Base-by-base conservation (phyloP, 2,888 invertebrate genomes). In the Trissoscelio sp. region DNA sequence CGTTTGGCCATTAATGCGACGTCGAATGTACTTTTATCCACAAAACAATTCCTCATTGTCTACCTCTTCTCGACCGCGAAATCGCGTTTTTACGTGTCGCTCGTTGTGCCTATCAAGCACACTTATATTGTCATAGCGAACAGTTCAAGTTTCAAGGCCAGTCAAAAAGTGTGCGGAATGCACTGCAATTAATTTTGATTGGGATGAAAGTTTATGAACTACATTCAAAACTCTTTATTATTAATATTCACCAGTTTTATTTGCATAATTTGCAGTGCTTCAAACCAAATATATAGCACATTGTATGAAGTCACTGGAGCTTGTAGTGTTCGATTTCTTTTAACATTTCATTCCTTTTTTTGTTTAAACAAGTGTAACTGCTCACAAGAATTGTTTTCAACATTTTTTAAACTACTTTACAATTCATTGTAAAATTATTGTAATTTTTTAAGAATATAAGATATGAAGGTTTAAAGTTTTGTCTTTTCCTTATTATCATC, bases 41-140 rank as follows among this genome's bases (percentile, higher is more conserved):
- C 64, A 69, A 79, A 75, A 80, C 57, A 80, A 75, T 80, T 51
- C 80, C 22, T 69, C 64, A 80, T 74, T 75, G 69, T 80, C 70
- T 74, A 16, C 39, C 42, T 55, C 80, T 62, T 69, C 69, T 79
- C 74, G 69, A 79, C 55, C 74, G 79, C 67, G 51, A 79, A 79
- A 74, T 79, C 69, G 55, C 34, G 57, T 79, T 74, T 74, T 79
- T 69, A 57, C 46, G 44, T 55, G 46, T 12, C 44, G 6, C 44
- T 70, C 46, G 42, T 64, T 48, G 64, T 39, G 46, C 39, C 44
- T 79, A 72, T 58, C 39, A 53, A 53, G 58, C 42, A 67, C 55
- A 55, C 55, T 53, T 69, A n/a, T n/a, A 51, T 75, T 74, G 37
- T 60, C 60, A 34, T 69, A 34, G 18, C 34, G 58, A 37, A 46